These are phyloP conservation scores for Drosophila arawakana DNA, from an alignment of 1,140 invertebrate species.

Conservation along the genomic window DNA sequence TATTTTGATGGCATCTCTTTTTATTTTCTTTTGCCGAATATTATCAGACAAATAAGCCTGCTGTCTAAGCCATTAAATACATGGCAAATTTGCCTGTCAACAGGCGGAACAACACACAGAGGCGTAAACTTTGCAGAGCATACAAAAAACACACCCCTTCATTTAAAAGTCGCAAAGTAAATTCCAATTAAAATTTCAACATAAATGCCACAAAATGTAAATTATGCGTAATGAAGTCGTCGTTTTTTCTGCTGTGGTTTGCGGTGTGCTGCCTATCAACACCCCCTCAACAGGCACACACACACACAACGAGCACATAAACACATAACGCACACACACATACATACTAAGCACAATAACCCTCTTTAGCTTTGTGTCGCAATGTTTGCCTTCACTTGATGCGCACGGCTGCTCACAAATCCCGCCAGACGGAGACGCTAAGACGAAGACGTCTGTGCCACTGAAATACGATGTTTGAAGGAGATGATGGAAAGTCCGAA, in stretches of 20 bases:
- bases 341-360: conserved; percentile 36
- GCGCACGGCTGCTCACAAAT: conserved; percentile 65
- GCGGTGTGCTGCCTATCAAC: conserved; percentile 54
- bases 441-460: conserved; percentile 17
- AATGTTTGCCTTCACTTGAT: conserved; percentile 75
- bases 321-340: conserved; percentile 20
- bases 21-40: conserved; percentile 16
- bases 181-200: conserved; percentile 82
- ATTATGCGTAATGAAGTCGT: conserved; percentile 80
- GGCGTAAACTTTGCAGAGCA: conserved; percentile 56
- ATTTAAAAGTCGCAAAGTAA: conserved; percentile 67
- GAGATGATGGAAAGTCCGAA: conserved; percentile 33
- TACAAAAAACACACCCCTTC: conserved; percentile 40
- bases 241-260: conserved; percentile 70
- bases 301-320: not conserved
- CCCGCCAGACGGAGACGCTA: conserved; percentile 37
- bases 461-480: conserved; percentile 54
- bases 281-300: conserved; percentile 27
- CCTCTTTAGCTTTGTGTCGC: conserved; percentile 67
- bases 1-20: conserved; percentile 21
- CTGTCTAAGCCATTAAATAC: conserved; percentile 78
- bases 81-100: conserved; percentile 78
- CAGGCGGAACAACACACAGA: conserved; percentile 57
- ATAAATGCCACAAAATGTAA: conserved; percentile 81
- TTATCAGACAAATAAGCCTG: conserved; percentile 45